Evolutionary conservation across 2,888 invertebrate species (phyloP), one percentile per base, ranked within the genome.

Genomic region (Allacma fusca): DNA sequence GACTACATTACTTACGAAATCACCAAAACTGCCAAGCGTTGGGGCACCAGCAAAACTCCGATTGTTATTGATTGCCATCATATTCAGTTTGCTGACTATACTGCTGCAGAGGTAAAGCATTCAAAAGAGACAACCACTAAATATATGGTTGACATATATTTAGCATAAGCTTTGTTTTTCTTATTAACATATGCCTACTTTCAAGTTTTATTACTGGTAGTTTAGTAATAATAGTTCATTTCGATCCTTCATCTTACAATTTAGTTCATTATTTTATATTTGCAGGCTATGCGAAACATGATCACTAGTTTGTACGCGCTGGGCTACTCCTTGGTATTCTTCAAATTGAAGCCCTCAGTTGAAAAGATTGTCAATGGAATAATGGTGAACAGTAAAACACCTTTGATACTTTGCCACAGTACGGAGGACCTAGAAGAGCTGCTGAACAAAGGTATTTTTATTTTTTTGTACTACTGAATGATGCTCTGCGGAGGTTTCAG

Each of bases 1-100:
- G 94, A 95, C 87, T 94, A 95, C 88, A 93, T 95, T 80, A 90
- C 94, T 79, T 92, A 93, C 85, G 90, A 92, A 81, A 91, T 95
- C 79, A 90, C 91, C 85, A 93, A 93, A 87, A 92, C 92, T 86
- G 92, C 90, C 64, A 87, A 89, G 19, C 90, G 91, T 12, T 89
- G 90, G 85, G 90, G 89, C n/a, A 88, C 87, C 79, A 88, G 90
- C 84, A 89, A 83, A 73, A 88, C 92, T 78, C 94, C 94, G 1
- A 94, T 94, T 24, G 94, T 95, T 28, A 91, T 95, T 71, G 94
- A 95, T 88, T 94, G 94, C 87, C 92, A 93, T 67, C 94, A 94
- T 87, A 93, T 95, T 84, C 94, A 94, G 87, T 92, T 93, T 80
- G 93, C 94, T n/a, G 95, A 95, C 88, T 95, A 91, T 87, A 94